phyloP scores from a whole-genome alignment of 2,113 vertebrate species.

The Labeo catla region DNA sequence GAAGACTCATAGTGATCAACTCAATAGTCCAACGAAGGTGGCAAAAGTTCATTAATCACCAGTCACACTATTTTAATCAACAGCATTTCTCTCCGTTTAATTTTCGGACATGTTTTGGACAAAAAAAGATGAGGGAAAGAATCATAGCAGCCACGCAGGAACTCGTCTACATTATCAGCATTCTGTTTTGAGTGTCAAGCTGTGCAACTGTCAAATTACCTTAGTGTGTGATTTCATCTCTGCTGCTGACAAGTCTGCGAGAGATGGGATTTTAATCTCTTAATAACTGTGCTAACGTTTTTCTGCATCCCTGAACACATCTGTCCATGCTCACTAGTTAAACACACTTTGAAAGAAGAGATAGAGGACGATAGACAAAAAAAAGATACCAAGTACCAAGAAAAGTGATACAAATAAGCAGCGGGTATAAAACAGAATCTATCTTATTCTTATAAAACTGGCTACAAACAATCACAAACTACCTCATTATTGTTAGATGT shows the following conservation, averaged over 20 bases:
- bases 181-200: conserved; percentile 69
- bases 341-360: not conserved
- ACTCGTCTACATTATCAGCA: conserved; percentile 56
- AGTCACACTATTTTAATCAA: not conserved
- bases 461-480: not conserved
- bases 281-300: conserved; percentile 71
- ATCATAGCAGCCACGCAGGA: not conserved
- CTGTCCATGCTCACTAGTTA: conserved; percentile 15
- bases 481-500: not conserved
- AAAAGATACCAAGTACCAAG: not conserved
- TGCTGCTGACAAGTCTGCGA: conserved; percentile 77
- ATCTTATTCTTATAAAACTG: not conserved
- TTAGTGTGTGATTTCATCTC: conserved; percentile 73
- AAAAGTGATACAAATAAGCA: not conserved
- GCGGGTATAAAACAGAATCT: not conserved
- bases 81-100: not conserved
- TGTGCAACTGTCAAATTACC: conserved; percentile 83
- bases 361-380: not conserved
- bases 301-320: conserved; percentile 51
- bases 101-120: not conserved
- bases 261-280: conserved; percentile 80
- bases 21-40: not conserved
- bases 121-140: not conserved
- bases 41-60: not conserved
- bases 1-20: not conserved